phyloP scores from a whole-genome alignment of 2,797 vertebrate species.

The Typhlichthys subterraneus region DNA sequence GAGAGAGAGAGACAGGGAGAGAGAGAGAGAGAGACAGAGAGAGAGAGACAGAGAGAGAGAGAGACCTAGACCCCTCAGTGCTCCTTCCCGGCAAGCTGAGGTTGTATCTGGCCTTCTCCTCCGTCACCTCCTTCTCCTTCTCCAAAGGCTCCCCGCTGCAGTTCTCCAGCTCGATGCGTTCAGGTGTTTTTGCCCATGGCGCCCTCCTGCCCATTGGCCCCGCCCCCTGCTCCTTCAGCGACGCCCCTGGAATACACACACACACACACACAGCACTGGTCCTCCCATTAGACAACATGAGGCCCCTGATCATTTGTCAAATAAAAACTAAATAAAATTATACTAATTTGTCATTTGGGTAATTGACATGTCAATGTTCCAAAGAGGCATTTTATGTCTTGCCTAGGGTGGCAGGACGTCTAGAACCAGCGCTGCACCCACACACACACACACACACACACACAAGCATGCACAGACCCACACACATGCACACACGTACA shows the following conservation, averaged over 20 bases:
- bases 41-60: background rate
- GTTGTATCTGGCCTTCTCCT: constrained; percentile 91
- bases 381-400: no score
- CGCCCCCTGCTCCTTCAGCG: constrained; percentile 77
- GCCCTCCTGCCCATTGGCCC: constrained; percentile 81
- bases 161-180: constrained; percentile 92
- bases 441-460: constrained; percentile 29
- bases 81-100: constrained; percentile 78
- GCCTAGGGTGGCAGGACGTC: no score
- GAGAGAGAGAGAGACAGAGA: background rate
- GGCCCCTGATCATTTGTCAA: no score
- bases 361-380: no score
- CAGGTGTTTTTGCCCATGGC: constrained; percentile 77
- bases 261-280: constrained; percentile 7
- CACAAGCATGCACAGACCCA: no score
- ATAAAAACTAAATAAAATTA: no score
- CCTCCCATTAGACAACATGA: no score
- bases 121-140: constrained; percentile 82
- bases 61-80: constrained; percentile 4
- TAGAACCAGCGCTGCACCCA: background rate
- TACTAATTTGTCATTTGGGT: no score
- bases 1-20: background rate
- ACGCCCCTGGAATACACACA: constrained; percentile 75
- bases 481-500: constrained; percentile 36
- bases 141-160: constrained; percentile 58